A percentile compares a stretch with the other conserved stretches of the same genome.
These are phyloP conservation scores for Chlorops oryzae DNA, from an alignment of 1,140 invertebrate species.

Conservation along the genomic window DNA sequence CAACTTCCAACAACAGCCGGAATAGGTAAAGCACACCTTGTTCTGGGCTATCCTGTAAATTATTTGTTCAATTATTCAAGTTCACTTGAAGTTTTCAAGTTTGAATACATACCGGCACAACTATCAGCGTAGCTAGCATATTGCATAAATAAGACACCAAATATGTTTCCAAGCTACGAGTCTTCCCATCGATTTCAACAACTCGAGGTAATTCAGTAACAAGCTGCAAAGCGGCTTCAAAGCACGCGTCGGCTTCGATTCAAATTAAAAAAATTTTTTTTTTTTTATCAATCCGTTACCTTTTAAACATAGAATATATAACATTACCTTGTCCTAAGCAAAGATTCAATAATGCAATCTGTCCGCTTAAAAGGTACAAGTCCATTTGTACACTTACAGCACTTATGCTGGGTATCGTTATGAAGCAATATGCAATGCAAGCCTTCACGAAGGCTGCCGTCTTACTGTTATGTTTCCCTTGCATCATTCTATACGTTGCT, in stretches of 20 bases:
- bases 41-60: slow-evolving; percentile 73
- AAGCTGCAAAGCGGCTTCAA: slow-evolving; percentile 77
- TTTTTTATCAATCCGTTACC: no score
- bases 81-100: slow-evolving; percentile 2
- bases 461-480: slow-evolving; percentile 72
- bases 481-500: slow-evolving; percentile 65
- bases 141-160: slow-evolving; percentile 66
- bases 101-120: slow-evolving; percentile 69
- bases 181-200: slow-evolving; percentile 70
- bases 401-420: slow-evolving; percentile 89
- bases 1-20: slow-evolving; percentile 65
- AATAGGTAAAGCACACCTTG: slow-evolving; percentile 73
- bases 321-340: slow-evolving; percentile 84
- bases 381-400: slow-evolving; percentile 69
- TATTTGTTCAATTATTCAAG: no score
- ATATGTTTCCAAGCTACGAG: slow-evolving; percentile 65
- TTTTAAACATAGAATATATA: not conserved
- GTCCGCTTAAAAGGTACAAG: slow-evolving; percentile 80
- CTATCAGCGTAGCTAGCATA: slow-evolving; percentile 76
- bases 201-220: slow-evolving; percentile 71
- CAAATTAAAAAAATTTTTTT: slow-evolving; percentile 9
- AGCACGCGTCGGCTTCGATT: slow-evolving; percentile 80
- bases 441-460: slow-evolving; percentile 81
- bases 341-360: slow-evolving; percentile 83
- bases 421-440: slow-evolving; percentile 92